Evolutionary conservation across 1,140 invertebrate species (phyloP).

Genomic region (Drosophila nikananu): DNA sequence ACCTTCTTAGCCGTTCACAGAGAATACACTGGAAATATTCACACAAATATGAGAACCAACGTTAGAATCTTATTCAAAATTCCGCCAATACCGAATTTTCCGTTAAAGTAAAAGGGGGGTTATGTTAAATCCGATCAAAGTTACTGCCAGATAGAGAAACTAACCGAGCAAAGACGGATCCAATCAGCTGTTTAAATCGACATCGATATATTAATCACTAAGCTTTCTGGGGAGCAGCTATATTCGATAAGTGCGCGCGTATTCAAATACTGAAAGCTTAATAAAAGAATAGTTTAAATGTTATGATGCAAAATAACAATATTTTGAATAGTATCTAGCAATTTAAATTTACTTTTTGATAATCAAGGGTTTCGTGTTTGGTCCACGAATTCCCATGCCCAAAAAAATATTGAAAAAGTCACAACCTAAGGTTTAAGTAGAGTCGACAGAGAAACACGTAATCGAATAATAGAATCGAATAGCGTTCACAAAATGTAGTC

Average conservation of each 20-base stretch:
- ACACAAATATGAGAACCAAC: too few relatives aligned
- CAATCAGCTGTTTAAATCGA: not conserved
- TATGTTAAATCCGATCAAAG: constrained; percentile 6
- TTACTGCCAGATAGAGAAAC: not conserved
- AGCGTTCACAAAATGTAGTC: too few relatives aligned
- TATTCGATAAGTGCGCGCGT: not conserved
- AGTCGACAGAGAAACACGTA: not conserved
- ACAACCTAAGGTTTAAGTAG: too few relatives aligned
- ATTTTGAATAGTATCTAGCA: not conserved
- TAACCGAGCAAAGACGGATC: too few relatives aligned
- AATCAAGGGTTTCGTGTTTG: too few relatives aligned
- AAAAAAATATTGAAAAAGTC: too few relatives aligned
- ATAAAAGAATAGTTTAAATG: not conserved
- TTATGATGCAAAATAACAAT: not conserved
- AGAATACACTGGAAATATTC: not conserved
- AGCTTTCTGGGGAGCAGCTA: not conserved
- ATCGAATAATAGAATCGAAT: not conserved
- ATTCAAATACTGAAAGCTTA: not conserved
- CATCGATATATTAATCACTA: not conserved
- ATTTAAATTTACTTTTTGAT: too few relatives aligned
- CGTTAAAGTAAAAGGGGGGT: too few relatives aligned
- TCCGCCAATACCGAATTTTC: not conserved
- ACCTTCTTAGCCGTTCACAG: not conserved
- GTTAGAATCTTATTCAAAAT: not conserved
- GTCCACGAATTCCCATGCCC: too few relatives aligned